Evolutionary conservation across 2,888 invertebrate genomes (phyloP).

Genomic region (Caenorhabditis afra): DNA sequence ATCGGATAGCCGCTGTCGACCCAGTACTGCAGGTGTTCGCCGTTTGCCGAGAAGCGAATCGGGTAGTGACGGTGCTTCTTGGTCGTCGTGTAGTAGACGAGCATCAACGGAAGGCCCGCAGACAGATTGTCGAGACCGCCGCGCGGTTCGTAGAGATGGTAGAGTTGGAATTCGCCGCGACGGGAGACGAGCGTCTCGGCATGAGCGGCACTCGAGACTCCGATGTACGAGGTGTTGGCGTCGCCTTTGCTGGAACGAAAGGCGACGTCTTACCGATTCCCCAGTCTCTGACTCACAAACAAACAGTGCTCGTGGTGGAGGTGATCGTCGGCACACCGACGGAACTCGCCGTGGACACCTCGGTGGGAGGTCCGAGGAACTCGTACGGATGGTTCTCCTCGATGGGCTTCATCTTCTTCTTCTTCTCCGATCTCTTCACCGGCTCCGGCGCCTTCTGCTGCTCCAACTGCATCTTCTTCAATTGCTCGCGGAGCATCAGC

Average conservation of each 20-base stretch:
- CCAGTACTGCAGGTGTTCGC: not conserved
- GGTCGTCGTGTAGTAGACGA: slow-evolving; percentile 42
- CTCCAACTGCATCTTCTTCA: not conserved
- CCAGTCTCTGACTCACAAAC: not conserved
- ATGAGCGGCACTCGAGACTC: not conserved
- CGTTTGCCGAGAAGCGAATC: slow-evolving; percentile 7
- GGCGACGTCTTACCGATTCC: not conserved
- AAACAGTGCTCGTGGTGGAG: not conserved
- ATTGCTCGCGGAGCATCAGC: not conserved
- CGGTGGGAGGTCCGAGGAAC: slow-evolving; percentile 19
- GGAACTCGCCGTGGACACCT: slow-evolving; percentile 1
- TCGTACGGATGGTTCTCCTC: slow-evolving; percentile 18
- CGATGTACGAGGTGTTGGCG: slow-evolving; percentile 20
- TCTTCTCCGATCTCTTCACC: slow-evolving; percentile 2
- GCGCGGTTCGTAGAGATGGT: slow-evolving; percentile 16
- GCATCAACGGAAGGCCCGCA: slow-evolving; percentile 29
- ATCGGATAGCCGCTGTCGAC: slow-evolving; percentile 45
- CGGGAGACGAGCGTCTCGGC: slow-evolving; percentile 16
- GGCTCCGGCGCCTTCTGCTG: not conserved
- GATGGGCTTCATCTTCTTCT: slow-evolving; percentile 28
- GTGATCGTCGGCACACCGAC: not conserved
- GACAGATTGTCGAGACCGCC: slow-evolving; percentile 9
- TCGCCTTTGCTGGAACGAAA: slow-evolving; percentile 11
- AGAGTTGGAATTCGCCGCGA: slow-evolving; percentile 37
- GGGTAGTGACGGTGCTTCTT: slow-evolving; percentile 49